Evolutionary conservation across 2,113 vertebrate genomes (phyloP).

Genomic region (Laterallus jamaicensis): DNA sequence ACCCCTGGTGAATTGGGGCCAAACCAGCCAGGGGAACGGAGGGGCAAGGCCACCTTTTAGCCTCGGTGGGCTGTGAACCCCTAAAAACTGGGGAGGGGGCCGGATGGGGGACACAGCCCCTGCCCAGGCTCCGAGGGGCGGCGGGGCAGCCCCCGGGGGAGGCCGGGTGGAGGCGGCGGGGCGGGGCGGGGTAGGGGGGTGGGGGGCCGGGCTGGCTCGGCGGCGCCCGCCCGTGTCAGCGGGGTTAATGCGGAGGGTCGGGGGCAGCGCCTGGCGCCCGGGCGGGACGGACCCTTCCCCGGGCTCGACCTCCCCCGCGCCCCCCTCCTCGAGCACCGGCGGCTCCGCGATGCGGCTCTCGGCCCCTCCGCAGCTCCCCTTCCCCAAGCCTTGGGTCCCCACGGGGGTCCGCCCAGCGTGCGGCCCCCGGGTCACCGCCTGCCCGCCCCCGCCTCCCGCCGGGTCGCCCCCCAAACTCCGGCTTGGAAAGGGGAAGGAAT

Average conservation of each 20-base stretch:
- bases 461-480: too few relatives aligned
- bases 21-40: too few relatives aligned
- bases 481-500: background rate
- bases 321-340: background rate
- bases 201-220: background rate
- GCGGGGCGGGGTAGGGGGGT: background rate
- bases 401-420: background rate
- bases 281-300: background rate
- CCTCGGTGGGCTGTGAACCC: background rate
- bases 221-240: constrained; percentile 52
- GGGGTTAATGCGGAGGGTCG: constrained; percentile 80
- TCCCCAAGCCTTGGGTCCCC: background rate
- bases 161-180: background rate
- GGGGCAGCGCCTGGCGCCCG: constrained; percentile 82
- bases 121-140: background rate
- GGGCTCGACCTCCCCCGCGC: background rate
- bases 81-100: background rate
- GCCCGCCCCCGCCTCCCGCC: too few relatives aligned
- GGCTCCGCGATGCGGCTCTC: background rate
- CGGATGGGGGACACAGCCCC: background rate
- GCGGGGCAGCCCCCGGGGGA: background rate
- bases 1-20: too few relatives aligned
- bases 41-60: background rate
- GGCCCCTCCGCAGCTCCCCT: background rate
- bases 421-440: background rate